phyloP scores from a whole-genome alignment of 2,797 vertebrate genomes.

The Hypotaenidia philippensis region DNA sequence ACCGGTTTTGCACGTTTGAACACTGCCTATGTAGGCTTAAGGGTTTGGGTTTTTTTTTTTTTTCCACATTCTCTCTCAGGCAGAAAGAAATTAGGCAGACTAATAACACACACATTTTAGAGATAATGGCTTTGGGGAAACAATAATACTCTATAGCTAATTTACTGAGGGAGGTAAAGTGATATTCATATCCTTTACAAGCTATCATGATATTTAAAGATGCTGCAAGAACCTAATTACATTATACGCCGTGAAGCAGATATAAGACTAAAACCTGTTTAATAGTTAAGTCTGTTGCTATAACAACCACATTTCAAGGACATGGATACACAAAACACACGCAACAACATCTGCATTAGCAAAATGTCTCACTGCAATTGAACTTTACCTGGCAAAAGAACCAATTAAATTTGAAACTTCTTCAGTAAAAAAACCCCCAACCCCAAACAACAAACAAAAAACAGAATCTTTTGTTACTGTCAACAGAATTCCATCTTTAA shows the following conservation, averaged over 20 bases:
- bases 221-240: constrained; percentile 51
- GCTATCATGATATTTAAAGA: constrained; percentile 27
- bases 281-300: constrained; percentile 73
- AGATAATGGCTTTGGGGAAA: background rate
- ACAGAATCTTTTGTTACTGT: background rate
- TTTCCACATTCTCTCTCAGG: background rate
- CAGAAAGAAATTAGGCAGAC: constrained; percentile 14
- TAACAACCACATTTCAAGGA: constrained; percentile 72
- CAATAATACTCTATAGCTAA: background rate
- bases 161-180: constrained; percentile 2
- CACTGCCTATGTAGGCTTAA: background rate
- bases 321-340: background rate
- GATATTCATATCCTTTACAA: constrained; percentile 14
- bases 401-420: constrained; percentile 4
- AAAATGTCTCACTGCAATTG: constrained; percentile 13
- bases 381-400: constrained; percentile 14
- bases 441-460: background rate
- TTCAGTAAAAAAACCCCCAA: background rate
- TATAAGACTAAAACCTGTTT: constrained; percentile 33
- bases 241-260: constrained; percentile 16
- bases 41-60: background rate
- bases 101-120: background rate
- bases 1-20: background rate
- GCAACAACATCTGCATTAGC: constrained; percentile 21
- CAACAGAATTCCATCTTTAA: background rate